A percentile compares a stretch with the other conserved stretches of the same genome.
Evolutionary conservation across 2,113 vertebrate species (phyloP).

Genomic region (Chaetodon auriga): DNA sequence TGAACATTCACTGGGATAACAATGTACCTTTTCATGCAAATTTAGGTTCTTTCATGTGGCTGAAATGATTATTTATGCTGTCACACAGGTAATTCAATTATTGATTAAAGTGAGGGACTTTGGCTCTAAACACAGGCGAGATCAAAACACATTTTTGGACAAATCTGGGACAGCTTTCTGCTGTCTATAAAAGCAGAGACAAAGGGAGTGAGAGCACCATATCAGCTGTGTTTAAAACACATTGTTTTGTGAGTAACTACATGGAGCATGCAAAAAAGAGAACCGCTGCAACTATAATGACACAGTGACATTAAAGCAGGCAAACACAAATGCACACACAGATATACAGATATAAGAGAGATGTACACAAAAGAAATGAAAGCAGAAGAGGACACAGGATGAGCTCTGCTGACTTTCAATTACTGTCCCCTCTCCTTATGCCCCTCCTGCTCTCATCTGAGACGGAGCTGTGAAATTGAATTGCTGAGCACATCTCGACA

Average conservation of each 20-base stretch:
- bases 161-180: slow-evolving; percentile 28
- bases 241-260: slow-evolving; percentile 11
- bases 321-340: slow-evolving; percentile 24
- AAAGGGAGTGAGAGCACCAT: slow-evolving; percentile 2
- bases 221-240: slow-evolving; percentile 10
- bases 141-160: slow-evolving; percentile 57
- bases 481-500: slow-evolving; percentile 75
- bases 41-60: slow-evolving; percentile 27
- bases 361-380: slow-evolving; percentile 30
- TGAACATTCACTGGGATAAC: slow-evolving; percentile 8
- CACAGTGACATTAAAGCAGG: slow-evolving; percentile 11
- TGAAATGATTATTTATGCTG: slow-evolving; percentile 36
- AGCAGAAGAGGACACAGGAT: slow-evolving; percentile 54
- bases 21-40: slow-evolving; percentile 23
- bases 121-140: slow-evolving; percentile 41
- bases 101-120: slow-evolving; percentile 50
- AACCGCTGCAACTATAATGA: slow-evolving; percentile 1
- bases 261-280: neutral
- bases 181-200: slow-evolving; percentile 10
- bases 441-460: slow-evolving; percentile 64
- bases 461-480: slow-evolving; percentile 78
- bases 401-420: slow-evolving; percentile 79
- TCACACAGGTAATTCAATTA: slow-evolving; percentile 38
- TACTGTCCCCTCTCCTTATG: slow-evolving; percentile 63
- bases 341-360: slow-evolving; percentile 7